Percentiles rank a stretch among this genome's conserved stretches.
Conservation (phyloP, 2,113 vertebrate species). For the Hiodon tergisus region DNA sequence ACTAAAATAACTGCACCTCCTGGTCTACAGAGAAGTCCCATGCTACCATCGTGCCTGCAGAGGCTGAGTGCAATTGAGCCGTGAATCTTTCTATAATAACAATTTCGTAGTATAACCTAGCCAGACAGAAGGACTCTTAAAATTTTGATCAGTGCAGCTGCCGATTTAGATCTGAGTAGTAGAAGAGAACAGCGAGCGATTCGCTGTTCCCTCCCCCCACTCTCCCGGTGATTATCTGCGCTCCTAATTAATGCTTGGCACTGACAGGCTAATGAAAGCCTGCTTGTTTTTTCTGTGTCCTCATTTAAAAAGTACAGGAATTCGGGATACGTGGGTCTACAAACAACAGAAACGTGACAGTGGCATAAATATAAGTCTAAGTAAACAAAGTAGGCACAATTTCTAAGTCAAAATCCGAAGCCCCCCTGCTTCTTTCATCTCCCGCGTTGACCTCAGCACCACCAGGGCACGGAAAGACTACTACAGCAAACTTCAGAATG, state of each 20-base stretch:
- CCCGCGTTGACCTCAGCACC: not conserved
- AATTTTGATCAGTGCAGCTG: no score
- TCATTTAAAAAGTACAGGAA: constrained; percentile 8
- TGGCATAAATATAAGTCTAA: no score
- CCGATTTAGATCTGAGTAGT: not conserved
- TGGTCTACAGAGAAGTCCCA: no score
- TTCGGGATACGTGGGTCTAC: not conserved
- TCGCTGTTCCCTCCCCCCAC: not conserved
- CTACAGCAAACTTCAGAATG: no score
- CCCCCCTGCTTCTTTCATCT: not conserved
- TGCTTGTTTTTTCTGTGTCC: constrained; percentile 17
- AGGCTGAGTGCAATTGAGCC: not conserved
- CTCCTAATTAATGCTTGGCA: constrained; percentile 22
- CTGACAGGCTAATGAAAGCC: constrained; percentile 15
- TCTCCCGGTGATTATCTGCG: constrained; percentile 13
- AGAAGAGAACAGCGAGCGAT: not conserved
- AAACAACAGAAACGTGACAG: no score
- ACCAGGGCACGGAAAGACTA: no score
- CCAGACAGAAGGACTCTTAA: no score
- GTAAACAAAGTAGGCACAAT: no score
- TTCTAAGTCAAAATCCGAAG: no score
- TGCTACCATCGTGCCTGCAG: no score
- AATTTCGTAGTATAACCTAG: no score
- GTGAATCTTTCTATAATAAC: not conserved
- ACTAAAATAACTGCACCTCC: not conserved